Evolutionary conservation across 1,140 invertebrate species (phyloP), one percentile per base, ranked within the genome.

Genomic region (Halesus radiatus): DNA sequence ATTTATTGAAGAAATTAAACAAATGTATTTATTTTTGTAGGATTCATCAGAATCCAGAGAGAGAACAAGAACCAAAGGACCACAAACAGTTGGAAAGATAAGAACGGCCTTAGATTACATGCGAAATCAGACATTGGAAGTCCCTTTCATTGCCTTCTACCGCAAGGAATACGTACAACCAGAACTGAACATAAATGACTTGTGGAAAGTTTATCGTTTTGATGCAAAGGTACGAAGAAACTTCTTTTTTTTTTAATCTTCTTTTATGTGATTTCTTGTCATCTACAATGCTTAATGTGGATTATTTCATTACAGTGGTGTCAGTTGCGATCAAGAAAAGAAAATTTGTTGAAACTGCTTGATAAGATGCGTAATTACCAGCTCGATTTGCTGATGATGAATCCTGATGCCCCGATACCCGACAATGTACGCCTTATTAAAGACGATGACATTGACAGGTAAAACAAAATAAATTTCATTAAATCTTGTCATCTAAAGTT

Each of bases 91-190:
- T 7, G 92, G 92, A 15, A 99, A 99, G 88, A 99, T 99, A 18
- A 94, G 95, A 64, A 97, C 98, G 88, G 96, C 97, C 0, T 88
- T 99, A 0, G 96, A 98, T 82, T 99, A 99, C 85, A 99, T 99
- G 92, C 89, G 98, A 16, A 99, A 98, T 88, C 95, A 98, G 84
- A 93, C 96, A 50, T 91, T 98, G 84, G 98, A 99, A 90, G 98
- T 99, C 26, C 98, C 98, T 1, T 99, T 99, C 85, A 99, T 99
- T 84, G 96, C 98, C 0, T 99, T 99, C 87, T 99, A 99, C 85
- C 92, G 98, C 26, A 99, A 99, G 88, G 99, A 99, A 87, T 98
- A 99, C 86, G 96, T 99, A 0, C 94, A 97, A 84, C 97, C 97
- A 0, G 97, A 99, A 84, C 87, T 99, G 10, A 97, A 94, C 77